These are phyloP conservation scores for Terebella lapidaria DNA, from an alignment of 2,888 invertebrate genomes.

Conservation along the genomic window DNA sequence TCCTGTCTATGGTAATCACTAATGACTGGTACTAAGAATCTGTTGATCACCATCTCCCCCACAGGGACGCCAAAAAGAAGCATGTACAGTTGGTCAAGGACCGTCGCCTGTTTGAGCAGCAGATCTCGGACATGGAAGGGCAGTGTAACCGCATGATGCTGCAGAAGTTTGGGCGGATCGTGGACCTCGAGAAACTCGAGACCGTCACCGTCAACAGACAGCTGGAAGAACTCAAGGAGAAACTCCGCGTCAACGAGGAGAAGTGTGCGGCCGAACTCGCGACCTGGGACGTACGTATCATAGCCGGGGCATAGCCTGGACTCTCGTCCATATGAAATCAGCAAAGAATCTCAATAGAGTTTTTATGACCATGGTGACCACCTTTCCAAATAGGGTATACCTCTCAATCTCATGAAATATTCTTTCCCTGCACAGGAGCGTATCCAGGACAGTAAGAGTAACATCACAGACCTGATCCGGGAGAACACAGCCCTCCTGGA, in stretches of 20 bases:
- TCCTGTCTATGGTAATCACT: no score
- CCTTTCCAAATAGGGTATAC: no score
- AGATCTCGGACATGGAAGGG: conserved; percentile 44
- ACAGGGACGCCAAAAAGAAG: conserved; percentile 47
- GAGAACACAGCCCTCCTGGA: conserved; percentile 48
- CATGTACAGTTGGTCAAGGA: conserved; percentile 51
- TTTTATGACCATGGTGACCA: no score
- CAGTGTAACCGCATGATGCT: conserved; percentile 50
- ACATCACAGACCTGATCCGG: conserved; percentile 39
- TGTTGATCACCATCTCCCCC: no score
- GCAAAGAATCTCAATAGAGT: no score
- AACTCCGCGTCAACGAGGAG: conserved; percentile 40
- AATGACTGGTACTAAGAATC: no score
- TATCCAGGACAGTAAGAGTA: neutral
- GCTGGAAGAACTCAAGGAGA: conserved; percentile 52
- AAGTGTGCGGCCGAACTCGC: conserved; percentile 40
- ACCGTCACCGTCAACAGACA: conserved; percentile 50
- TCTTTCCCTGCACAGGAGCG: neutral
- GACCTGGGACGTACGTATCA: conserved; percentile 42
- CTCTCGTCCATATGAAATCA: no score
- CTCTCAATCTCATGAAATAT: no score
- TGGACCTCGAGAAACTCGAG: conserved; percentile 52
- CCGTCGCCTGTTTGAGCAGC: conserved; percentile 42
- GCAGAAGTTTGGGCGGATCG: conserved; percentile 50
- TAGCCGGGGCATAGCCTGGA: no score